Percentiles rank a stretch among this genome's conserved stretches.
Evolutionary conservation across 2,113 vertebrate genomes (phyloP).

Genomic region (Heteronetta atricapilla): DNA sequence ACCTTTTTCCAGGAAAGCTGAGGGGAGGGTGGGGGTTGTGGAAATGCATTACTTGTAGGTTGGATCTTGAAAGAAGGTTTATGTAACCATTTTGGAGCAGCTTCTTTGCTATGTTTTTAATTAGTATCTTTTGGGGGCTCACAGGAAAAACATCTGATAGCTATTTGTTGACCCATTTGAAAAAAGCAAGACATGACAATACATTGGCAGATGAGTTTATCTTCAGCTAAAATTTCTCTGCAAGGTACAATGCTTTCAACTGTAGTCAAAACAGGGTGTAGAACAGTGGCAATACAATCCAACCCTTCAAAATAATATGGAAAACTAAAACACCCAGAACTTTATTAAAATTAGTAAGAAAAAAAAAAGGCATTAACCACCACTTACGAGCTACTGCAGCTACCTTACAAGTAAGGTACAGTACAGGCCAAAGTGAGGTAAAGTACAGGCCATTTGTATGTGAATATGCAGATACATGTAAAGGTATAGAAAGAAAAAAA

Average conservation of each 20-base stretch:
- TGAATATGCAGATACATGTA: not conserved
- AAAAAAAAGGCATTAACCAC: not conserved
- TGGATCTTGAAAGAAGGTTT: not conserved
- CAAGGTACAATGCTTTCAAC: not conserved
- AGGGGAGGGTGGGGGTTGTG: no score
- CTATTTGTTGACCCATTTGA: not conserved
- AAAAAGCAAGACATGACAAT: not conserved
- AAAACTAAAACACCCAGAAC: not conserved
- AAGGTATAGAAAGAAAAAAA: not conserved
- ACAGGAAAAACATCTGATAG: not conserved
- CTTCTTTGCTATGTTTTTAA: not conserved
- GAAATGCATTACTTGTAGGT: not conserved
- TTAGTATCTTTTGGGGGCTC: not conserved
- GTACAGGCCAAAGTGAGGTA: not conserved
- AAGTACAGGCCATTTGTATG: not conserved
- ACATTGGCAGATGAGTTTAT: not conserved
- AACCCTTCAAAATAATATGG: not conserved
- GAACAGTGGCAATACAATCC: not conserved
- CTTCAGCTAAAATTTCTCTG: not conserved
- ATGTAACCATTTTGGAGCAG: not conserved
- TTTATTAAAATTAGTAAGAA: not conserved
- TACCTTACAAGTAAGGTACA: not conserved
- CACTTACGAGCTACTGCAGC: not conserved
- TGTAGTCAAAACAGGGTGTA: not conserved
- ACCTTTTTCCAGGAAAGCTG: not conserved